phyloP scores from a whole-genome alignment of 2,113 vertebrate genomes.

The Gorsachius goisagi region DNA sequence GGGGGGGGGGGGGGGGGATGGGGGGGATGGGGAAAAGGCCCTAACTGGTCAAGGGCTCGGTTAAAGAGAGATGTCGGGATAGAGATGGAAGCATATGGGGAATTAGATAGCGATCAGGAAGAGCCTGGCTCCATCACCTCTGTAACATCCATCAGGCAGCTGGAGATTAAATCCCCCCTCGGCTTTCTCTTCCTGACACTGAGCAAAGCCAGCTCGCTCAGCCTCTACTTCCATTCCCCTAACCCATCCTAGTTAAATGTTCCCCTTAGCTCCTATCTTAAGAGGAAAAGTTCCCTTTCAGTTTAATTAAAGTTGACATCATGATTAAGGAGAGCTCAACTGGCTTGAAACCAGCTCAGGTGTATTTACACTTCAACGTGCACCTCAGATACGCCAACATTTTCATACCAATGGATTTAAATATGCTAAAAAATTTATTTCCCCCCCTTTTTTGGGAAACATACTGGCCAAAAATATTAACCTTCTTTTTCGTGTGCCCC shows the following conservation, averaged over 20 bases:
- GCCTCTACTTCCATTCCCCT: neutral
- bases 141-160: neutral
- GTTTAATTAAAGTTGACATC: neutral
- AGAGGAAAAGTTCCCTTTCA: neutral
- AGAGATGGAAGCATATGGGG: neutral
- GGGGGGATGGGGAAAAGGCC: too few relatives aligned
- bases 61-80: neutral
- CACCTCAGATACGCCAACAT: neutral
- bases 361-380: neutral
- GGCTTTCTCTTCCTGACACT: neutral
- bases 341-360: neutral
- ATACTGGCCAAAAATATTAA: neutral
- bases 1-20: neutral
- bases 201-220: neutral
- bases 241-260: fast-evolving
- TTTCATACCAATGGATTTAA: neutral
- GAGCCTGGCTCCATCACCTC: neutral
- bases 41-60: neutral
- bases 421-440: neutral
- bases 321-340: neutral
- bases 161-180: neutral
- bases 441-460: neutral
- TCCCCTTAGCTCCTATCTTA: neutral
- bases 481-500: neutral
- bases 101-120: neutral